Percentiles rank a stretch among this genome's conserved stretches.
Conservation (phyloP, 2,797 vertebrate species). For the Taeniopygia guttata region DNA sequence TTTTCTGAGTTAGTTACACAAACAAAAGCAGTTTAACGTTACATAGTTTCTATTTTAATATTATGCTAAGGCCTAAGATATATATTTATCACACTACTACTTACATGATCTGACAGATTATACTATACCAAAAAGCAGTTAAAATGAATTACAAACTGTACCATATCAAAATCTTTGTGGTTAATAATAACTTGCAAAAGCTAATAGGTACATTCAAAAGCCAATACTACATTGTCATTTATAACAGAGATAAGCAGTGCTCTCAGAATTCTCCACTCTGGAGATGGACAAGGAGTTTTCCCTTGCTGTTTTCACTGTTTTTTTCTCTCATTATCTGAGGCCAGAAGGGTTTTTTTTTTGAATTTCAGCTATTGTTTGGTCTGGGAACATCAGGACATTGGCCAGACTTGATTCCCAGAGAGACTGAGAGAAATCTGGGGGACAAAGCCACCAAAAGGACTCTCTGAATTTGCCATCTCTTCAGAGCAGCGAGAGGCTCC, state of each 20-base stretch:
- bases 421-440: neutral
- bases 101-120: neutral
- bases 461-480: neutral
- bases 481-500: neutral
- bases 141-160: neutral
- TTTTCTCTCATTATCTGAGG: neutral
- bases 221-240: neutral
- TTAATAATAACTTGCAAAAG: neutral
- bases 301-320: neutral
- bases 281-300: neutral
- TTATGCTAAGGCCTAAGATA: neutral
- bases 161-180: neutral
- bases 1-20: neutral
- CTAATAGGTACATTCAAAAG: neutral
- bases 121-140: neutral
- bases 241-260: neutral
- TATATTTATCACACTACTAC: neutral
- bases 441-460: neutral
- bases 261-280: neutral
- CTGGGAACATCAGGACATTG: neutral
- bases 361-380: neutral
- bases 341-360: neutral
- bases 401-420: rapidly evolving
- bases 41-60: neutral
- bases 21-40: neutral